phyloP scores from a whole-genome alignment of 1,140 invertebrate genomes.

The Drosophila rhopaloa region DNA sequence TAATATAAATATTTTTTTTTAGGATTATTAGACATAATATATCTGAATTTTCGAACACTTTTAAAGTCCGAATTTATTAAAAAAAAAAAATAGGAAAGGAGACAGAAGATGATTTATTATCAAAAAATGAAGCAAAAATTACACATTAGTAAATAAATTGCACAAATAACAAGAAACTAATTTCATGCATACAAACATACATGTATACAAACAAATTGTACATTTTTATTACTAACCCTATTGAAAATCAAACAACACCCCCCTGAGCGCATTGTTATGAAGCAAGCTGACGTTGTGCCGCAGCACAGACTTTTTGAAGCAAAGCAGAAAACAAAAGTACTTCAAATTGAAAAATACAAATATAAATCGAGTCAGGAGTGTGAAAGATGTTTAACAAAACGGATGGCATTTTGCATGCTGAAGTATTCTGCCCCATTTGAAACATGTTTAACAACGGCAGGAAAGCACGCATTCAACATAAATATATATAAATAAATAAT shows the following conservation, averaged over 20 bases:
- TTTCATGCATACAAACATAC: conserved; percentile 48
- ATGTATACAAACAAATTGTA: conserved; percentile 63
- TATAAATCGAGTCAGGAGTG: conserved; percentile 16
- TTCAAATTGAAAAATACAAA: conserved; percentile 26
- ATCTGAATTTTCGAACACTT: conserved; percentile 76
- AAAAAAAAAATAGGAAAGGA: conserved; percentile 3
- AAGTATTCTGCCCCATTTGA: conserved; percentile 41
- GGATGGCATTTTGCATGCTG: conserved; percentile 53
- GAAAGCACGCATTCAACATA: conserved; percentile 53
- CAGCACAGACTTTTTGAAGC: neutral
- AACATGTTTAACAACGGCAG: conserved; percentile 19
- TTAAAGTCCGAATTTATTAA: conserved; percentile 77
- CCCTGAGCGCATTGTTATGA: conserved; percentile 5
- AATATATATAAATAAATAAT: conserved; percentile 66
- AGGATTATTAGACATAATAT: conserved; percentile 74
- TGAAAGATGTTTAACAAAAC: conserved; percentile 20
- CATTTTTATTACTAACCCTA: conserved; percentile 58
- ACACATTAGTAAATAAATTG: conserved; percentile 66
- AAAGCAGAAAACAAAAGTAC: conserved; percentile 5
- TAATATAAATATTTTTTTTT: conserved; percentile 61
- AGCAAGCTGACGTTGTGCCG: neutral
- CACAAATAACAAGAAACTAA: conserved; percentile 38
- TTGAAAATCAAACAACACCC: conserved; percentile 36
- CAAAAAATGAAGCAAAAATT: conserved; percentile 36
- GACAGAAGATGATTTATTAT: conserved; percentile 26